Percentiles rank a stretch among this genome's conserved stretches.
phyloP scores from a whole-genome alignment of 2,888 invertebrate genomes.

The Drosophila birchii region DNA sequence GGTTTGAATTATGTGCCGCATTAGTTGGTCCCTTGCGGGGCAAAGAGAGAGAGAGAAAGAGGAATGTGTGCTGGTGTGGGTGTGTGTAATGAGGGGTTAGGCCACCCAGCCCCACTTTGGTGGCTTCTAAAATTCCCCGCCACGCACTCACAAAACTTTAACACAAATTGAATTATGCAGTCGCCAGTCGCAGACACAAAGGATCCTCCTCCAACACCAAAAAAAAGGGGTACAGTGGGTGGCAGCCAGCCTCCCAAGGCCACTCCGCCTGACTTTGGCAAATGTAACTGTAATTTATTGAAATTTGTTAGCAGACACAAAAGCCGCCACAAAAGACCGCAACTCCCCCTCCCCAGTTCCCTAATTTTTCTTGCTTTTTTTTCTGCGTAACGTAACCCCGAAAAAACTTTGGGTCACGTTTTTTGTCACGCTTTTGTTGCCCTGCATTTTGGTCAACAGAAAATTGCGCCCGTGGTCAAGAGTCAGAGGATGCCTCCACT shows the following conservation, averaged over 20 bases:
- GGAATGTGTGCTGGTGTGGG: background rate
- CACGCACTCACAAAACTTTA: conserved; percentile 72
- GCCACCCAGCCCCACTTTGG: background rate
- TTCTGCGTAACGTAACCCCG: conserved; percentile 7
- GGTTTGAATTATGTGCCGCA: conserved; percentile 74
- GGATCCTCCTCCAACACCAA: background rate
- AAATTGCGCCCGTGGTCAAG: conserved; percentile 66
- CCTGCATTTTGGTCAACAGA: conserved; percentile 54
- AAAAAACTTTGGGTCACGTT: conserved; percentile 72
- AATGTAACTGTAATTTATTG: conserved; percentile 79
- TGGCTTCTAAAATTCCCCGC: conserved; percentile 40
- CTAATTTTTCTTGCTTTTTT: background rate
- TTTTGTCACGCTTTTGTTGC: conserved; percentile 67
- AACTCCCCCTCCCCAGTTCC: conserved; percentile 16
- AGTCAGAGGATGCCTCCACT: conserved; percentile 50
- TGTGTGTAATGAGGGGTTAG: conserved; percentile 2
- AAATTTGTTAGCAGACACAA: conserved; percentile 74
- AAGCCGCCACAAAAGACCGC: conserved; percentile 58
- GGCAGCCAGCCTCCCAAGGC: conserved; percentile 23
- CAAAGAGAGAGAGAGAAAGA: background rate
- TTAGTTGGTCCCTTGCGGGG: conserved; percentile 49
- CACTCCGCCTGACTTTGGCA: conserved; percentile 64
- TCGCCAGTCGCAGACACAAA: conserved; percentile 42
- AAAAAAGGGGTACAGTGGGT: background rate
- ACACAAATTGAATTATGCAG: conserved; percentile 77